These are phyloP conservation scores for Dallia pectoralis DNA, from an alignment of 2,797 vertebrate genomes.

Conservation along the genomic window DNA sequence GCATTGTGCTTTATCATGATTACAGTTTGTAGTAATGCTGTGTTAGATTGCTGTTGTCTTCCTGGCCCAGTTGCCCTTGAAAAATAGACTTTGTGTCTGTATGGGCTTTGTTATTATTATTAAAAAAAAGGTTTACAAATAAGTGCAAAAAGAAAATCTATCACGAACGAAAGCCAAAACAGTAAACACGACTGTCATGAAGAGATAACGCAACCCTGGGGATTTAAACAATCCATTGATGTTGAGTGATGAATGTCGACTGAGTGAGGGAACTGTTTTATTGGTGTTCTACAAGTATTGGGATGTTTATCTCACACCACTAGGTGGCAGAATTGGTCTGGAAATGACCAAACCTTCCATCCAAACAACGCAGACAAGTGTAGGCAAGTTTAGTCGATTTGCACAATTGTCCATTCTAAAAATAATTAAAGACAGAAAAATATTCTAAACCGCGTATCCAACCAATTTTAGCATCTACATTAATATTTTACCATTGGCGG, in stretches of 20 bases:
- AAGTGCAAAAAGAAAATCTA: neutral
- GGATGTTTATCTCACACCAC: constrained; percentile 32
- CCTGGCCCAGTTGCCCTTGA: no score
- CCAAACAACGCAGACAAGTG: constrained; percentile 62
- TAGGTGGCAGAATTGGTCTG: constrained; percentile 51
- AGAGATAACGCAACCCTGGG: neutral
- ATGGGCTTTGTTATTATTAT: no score
- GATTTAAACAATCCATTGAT: neutral
- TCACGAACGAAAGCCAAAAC: neutral
- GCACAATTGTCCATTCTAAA: constrained; percentile 36
- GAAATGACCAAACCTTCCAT: constrained; percentile 25
- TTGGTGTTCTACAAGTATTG: neutral
- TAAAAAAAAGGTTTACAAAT: no score
- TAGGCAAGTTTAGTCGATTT: constrained; percentile 54
- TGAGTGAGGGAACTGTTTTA: neutral
- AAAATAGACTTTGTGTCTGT: no score
- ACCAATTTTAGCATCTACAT: no score
- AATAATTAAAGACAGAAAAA: constrained; percentile 7
- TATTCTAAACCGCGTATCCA: no score
- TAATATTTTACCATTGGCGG: no score
- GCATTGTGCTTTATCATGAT: no score
- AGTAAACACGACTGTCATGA: neutral
- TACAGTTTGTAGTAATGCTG: no score
- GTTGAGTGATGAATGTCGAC: neutral
- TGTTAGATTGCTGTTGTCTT: no score